Evolutionary conservation across 2,888 invertebrate species (phyloP).

Genomic region (Nomada lathburiana): DNA sequence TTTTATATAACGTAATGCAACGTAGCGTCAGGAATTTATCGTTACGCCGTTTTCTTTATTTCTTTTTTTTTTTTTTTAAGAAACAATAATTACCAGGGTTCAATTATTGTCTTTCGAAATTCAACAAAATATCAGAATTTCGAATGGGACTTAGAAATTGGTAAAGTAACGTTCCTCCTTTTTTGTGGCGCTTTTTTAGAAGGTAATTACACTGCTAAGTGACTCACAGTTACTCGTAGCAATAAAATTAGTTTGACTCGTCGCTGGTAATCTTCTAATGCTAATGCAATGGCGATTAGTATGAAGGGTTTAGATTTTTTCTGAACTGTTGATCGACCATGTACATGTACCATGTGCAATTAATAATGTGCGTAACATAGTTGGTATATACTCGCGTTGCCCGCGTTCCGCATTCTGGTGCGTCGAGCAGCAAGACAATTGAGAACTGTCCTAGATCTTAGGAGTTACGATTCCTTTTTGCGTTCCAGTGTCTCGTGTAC

Average conservation of each 20-base stretch:
- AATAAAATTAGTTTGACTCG: not conserved
- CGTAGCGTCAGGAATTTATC: too few species aligned
- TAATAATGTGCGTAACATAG: constrained; percentile 53
- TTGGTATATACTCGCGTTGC: constrained; percentile 43
- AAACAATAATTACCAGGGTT: too few species aligned
- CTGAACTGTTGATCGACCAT: constrained; percentile 19
- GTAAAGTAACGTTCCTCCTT: not conserved
- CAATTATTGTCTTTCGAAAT: too few species aligned
- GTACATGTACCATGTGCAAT: constrained; percentile 38
- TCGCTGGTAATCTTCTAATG: not conserved
- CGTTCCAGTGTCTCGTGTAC: constrained; percentile 38
- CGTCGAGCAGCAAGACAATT: constrained; percentile 72
- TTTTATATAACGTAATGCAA: not conserved
- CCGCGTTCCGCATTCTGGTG: constrained; percentile 57
- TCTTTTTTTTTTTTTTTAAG: too few species aligned
- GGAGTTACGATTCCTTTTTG: constrained; percentile 65
- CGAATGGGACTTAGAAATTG: too few species aligned
- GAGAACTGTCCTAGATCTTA: constrained; percentile 75
- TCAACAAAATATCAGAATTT: too few species aligned
- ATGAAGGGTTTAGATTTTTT: constrained; percentile 8
- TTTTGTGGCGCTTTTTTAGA: not conserved
- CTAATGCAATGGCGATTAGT: not conserved
- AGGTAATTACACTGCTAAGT: not conserved
- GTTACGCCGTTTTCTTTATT: not conserved
- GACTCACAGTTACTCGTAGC: not conserved